Percentiles rank a stretch among this genome's conserved stretches.
Evolutionary conservation across 2,113 vertebrate species (phyloP).

Genomic region (Ailuropoda melanoleuca): DNA sequence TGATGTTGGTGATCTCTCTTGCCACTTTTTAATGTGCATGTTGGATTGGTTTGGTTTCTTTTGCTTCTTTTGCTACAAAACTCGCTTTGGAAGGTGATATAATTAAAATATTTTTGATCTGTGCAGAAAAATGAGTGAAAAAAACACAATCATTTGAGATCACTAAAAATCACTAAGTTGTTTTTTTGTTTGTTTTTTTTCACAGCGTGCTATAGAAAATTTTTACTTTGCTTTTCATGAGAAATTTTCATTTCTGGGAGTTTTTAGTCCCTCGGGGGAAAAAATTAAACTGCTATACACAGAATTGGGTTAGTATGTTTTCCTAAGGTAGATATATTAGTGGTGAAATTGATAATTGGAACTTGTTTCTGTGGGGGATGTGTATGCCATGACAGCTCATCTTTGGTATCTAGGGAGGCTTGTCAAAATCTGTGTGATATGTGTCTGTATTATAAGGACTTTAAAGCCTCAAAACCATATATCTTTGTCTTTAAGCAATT

Average conservation of each 20-base stretch:
- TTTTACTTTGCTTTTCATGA: conserved; percentile 10
- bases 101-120: not conserved
- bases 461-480: conserved; percentile 26
- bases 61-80: not conserved
- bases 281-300: not conserved
- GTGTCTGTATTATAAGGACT: not conserved
- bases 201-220: not conserved
- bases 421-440: conserved; percentile 56
- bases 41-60: not conserved
- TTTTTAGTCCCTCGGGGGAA: not conserved
- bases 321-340: not conserved
- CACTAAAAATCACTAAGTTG: not conserved
- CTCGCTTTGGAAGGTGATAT: not conserved
- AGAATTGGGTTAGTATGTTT: conserved; percentile 42
- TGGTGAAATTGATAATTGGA: conserved; percentile 44
- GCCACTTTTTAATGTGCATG: not conserved
- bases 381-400: conserved; percentile 13
- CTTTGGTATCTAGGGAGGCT: not conserved
- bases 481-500: conserved; percentile 52
- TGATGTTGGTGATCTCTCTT: not conserved
- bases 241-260: not conserved
- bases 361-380: not conserved
- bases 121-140: not conserved
- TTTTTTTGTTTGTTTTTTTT: not conserved
- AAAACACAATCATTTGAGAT: not conserved